These are phyloP conservation scores for Lasioglossum baleicum DNA, from an alignment of 1,140 invertebrate genomes.

Conservation along the genomic window DNA sequence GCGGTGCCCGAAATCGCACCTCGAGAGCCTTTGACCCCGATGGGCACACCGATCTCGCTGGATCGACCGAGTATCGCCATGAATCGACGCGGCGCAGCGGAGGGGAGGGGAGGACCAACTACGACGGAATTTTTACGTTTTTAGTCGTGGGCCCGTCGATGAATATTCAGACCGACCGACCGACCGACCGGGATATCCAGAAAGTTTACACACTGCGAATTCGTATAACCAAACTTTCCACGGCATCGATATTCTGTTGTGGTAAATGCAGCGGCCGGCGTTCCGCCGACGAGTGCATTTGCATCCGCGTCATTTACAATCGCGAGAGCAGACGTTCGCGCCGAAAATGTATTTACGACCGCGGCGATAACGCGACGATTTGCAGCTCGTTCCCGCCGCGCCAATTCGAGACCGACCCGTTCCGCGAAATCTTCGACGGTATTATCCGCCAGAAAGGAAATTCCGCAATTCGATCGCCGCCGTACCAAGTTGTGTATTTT, in stretches of 20 bases:
- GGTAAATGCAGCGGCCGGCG: slow-evolving; percentile 31
- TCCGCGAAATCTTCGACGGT: background rate
- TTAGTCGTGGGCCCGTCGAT: background rate
- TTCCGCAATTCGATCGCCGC: background rate
- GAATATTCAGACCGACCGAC: slow-evolving; percentile 27
- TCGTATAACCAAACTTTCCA: slow-evolving; percentile 37
- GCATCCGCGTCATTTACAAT: slow-evolving; percentile 35
- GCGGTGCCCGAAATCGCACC: background rate
- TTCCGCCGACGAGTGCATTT: slow-evolving; percentile 22
- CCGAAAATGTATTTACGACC: slow-evolving; percentile 25
- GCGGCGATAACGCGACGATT: slow-evolving; percentile 10
- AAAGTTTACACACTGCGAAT: slow-evolving; percentile 35
- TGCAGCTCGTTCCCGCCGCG: background rate
- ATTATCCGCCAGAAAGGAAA: background rate
- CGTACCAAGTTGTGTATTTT: too few species aligned
- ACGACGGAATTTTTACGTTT: slow-evolving; percentile 13
- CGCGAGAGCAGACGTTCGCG: background rate
- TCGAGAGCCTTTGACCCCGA: background rate
- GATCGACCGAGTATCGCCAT: background rate
- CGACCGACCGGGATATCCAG: background rate
- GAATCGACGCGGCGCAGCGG: background rate
- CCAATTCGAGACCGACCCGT: background rate
- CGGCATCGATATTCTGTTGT: slow-evolving; percentile 47
- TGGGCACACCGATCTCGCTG: background rate
- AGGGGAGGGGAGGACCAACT: background rate